These are phyloP conservation scores for Scaptomyza montana DNA, from an alignment of 1,140 invertebrate species.

Conservation along the genomic window DNA sequence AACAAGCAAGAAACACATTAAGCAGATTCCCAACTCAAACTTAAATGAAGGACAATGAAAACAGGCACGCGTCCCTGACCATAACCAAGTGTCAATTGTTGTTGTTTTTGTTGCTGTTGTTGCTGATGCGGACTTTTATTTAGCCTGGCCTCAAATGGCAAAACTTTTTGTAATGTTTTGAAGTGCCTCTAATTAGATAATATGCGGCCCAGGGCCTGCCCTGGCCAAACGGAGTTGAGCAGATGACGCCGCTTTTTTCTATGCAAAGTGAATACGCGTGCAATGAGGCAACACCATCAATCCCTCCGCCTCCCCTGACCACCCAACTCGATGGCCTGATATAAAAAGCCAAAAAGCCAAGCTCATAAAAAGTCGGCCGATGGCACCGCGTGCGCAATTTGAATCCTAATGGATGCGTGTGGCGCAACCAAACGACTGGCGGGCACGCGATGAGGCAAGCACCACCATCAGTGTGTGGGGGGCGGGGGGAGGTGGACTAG, in stretches of 20 bases:
- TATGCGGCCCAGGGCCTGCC: conserved; percentile 57
- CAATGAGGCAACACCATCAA: conserved; percentile 22
- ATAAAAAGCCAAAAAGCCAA: conserved; percentile 67
- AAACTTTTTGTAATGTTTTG: conserved; percentile 80
- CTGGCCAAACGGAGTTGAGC: conserved; percentile 18
- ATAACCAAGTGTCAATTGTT: conserved; percentile 57
- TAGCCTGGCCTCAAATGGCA: conserved; percentile 74
- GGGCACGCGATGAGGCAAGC: conserved; percentile 72
- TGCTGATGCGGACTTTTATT: conserved; percentile 38
- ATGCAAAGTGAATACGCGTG: conserved; percentile 75
- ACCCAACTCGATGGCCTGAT: conserved; percentile 14
- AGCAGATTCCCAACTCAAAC: not conserved
- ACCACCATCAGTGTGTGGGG: conserved; percentile 21
- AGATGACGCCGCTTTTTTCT: conserved; percentile 63
- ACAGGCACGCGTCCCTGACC: conserved; percentile 27
- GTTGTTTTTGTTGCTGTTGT: conserved; percentile 25
- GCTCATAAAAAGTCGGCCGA: conserved; percentile 68
- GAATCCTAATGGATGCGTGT: conserved; percentile 81
- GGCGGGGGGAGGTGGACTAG: conserved; percentile 18
- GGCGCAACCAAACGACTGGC: conserved; percentile 67
- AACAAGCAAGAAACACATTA: conserved; percentile 11
- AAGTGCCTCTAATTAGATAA: conserved; percentile 79
- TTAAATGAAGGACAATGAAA: not conserved
- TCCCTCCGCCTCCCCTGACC: not conserved
- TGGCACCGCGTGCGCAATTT: conserved; percentile 70